phyloP scores from a whole-genome alignment of 2,113 vertebrate species.

The Boulengeromyrus knoepffleri region DNA sequence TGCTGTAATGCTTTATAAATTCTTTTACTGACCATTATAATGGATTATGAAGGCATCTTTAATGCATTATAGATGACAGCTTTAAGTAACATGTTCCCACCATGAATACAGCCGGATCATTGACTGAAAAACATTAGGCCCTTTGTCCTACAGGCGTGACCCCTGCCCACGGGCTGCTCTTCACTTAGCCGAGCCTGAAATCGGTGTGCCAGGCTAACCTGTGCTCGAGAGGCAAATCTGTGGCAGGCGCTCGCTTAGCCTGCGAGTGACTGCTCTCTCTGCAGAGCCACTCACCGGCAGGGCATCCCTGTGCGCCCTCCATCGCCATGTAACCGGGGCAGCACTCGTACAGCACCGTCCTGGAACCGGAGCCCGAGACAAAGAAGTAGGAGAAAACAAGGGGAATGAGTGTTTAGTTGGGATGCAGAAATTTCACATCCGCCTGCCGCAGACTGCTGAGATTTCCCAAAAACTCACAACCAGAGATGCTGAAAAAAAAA shows the following conservation, averaged over 20 bases:
- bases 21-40: too few relatives aligned
- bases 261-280: too few relatives aligned
- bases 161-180: neutral
- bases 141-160: neutral
- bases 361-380: conserved; percentile 39
- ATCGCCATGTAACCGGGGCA: conserved; percentile 93
- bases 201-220: too few relatives aligned
- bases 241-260: too few relatives aligned
- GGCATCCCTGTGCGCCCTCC: conserved; percentile 78
- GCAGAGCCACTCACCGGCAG: conserved; percentile 76
- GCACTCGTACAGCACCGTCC: conserved; percentile 83
- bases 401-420: neutral
- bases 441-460: neutral
- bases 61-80: neutral
- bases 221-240: too few relatives aligned
- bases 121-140: neutral
- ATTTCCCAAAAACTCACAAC: neutral
- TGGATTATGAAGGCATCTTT: neutral
- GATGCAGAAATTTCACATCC: neutral
- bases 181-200: neutral
- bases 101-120: neutral
- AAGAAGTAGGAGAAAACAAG: neutral
- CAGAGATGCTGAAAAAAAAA: neutral
- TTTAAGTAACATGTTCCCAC: neutral
- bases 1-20: too few relatives aligned